These are phyloP conservation scores for Teleopsis dalmanni DNA, from an alignment of 1,140 invertebrate genomes.

Conservation along the genomic window DNA sequence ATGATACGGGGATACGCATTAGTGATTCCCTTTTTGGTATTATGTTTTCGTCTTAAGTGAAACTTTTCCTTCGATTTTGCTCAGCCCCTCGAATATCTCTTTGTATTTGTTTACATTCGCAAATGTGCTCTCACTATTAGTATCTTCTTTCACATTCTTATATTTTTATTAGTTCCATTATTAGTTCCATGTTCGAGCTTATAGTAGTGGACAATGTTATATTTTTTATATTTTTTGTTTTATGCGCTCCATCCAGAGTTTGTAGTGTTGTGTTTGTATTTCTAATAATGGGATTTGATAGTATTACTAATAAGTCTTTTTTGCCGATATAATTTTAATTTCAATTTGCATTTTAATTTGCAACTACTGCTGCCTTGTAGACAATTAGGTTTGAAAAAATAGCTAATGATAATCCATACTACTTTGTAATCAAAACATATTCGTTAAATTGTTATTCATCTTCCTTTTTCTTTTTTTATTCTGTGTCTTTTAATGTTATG, in stretches of 20 bases:
- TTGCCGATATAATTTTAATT: not conserved
- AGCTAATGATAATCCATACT: not conserved
- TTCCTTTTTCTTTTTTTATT: no score
- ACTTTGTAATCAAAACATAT: not conserved
- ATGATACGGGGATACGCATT: not conserved
- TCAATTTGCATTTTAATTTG: not conserved
- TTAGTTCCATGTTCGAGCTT: not conserved
- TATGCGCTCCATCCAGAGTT: not conserved
- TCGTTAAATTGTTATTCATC: no score
- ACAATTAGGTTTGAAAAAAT: no score
- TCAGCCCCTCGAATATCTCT: no score
- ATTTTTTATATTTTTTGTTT: not conserved
- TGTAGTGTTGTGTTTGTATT: not conserved
- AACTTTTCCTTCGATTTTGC: not conserved
- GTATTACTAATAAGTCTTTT: not conserved
- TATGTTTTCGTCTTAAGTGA: no score
- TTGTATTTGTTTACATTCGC: no score
- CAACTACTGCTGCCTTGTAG: not conserved
- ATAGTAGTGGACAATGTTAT: not conserved
- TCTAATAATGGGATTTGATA: not conserved
- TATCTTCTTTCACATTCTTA: not conserved
- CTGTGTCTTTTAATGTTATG: no score
- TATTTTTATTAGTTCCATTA: not conserved
- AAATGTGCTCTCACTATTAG: not conserved
- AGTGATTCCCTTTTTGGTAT: not conserved